phyloP scores from a whole-genome alignment of 1,140 invertebrate species.

The Maniola jurtina region DNA sequence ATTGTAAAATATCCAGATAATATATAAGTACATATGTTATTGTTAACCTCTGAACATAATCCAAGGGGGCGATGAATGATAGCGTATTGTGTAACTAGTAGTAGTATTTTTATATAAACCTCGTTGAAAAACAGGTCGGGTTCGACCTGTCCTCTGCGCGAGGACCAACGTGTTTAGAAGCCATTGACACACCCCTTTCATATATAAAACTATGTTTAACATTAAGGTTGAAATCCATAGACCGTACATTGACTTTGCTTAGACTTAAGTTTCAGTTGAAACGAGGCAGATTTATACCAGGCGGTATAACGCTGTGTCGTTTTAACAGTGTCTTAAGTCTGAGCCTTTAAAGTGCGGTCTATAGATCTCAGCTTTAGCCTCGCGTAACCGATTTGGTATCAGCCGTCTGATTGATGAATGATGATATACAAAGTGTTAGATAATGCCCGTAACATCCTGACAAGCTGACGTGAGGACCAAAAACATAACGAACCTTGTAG shows the following conservation, averaged over 20 bases:
- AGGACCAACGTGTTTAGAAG: conserved; percentile 27
- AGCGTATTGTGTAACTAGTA: conserved; percentile 37
- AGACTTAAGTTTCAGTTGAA: too few species aligned
- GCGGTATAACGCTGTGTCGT: too few species aligned
- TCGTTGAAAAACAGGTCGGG: conserved; percentile 7
- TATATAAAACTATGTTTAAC: not conserved
- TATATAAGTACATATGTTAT: not conserved
- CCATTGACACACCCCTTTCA: conserved; percentile 17
- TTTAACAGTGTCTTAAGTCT: too few species aligned
- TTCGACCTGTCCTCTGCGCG: conserved; percentile 21
- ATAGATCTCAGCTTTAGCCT: too few species aligned
- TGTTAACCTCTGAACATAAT: not conserved
- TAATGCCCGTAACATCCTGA: too few species aligned
- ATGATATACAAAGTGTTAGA: not conserved
- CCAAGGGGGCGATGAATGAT: conserved; percentile 44
- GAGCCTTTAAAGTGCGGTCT: too few species aligned
- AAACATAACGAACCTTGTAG: too few species aligned
- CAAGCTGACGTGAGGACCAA: too few species aligned
- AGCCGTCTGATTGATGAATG: not conserved
- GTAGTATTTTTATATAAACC: conserved; percentile 36
- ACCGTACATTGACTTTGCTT: too few species aligned
- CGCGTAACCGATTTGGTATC: not conserved
- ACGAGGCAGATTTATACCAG: too few species aligned
- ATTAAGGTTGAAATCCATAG: too few species aligned
- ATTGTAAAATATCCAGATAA: too few species aligned